Base-by-base conservation (phyloP, 2,113 vertebrate genomes). In the Percopsis transmontana region DNA sequence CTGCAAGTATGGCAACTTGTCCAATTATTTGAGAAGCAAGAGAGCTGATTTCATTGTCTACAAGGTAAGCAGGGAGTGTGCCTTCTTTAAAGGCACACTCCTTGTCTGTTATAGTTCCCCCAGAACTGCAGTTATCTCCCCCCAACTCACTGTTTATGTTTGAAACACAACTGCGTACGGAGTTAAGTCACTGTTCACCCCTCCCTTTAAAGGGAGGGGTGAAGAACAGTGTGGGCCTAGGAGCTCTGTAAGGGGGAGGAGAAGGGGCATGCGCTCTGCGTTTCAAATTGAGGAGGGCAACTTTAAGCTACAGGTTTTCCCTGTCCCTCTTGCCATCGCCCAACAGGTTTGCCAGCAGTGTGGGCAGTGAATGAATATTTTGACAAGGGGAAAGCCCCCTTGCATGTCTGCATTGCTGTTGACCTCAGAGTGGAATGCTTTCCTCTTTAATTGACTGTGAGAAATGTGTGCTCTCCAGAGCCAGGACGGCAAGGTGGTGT, bases 1-100 rank as follows among this genome's bases (percentile, higher is more conserved):
- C 42, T 97, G 96, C 93, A 98, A 95, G 81, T 95, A 98, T 14
- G 96, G 96, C 73, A 97, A 98, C 69, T 84, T 98, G 77, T 96
- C 95, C 59, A 96, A 95, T 88, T 97, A 96, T 20, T 81, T 97
- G 33, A 89, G 95, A 71, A 89, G 94, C 50, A 96, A 94, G 81
- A 90, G 96, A 70, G 93, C 94, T 0, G 94, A 98, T 77, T 98
- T 98, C 76, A 84, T 96, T 33, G 92, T 95, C 19, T 95, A 92
- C 84, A 98, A 97, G 94, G 96, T 98, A 88, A 85, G 84, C 50
- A 48, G 50, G n/a, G n/a, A n/a, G n/a, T n/a, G n/a, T n/a, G n/a
- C n/a, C n/a, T 33, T 33, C 8, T 33, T 33, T 7, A 33, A 7
- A 33, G 27, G 27, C 27, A 33, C 27, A 7, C 27, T 1, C 5